Conservation (phyloP, 1,140 invertebrate genomes). For the Apocrypta bakeri region DNA sequence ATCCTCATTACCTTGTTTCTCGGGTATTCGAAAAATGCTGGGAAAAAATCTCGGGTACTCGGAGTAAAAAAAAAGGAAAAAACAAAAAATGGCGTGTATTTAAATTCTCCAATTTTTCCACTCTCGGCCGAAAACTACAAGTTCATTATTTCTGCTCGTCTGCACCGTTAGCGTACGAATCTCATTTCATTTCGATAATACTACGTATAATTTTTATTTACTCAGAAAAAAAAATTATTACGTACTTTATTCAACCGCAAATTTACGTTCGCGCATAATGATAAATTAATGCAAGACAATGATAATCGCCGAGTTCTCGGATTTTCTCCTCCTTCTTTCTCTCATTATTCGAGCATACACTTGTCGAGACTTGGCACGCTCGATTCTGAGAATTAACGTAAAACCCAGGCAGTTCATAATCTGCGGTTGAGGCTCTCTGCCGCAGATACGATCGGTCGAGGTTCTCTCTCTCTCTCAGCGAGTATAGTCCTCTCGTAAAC, state of each 20-base stretch:
- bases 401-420: constrained; percentile 71
- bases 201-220: not conserved
- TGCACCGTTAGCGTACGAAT: not conserved
- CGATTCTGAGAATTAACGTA: constrained; percentile 72
- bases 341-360: not conserved
- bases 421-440: constrained; percentile 64
- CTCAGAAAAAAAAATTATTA: not conserved
- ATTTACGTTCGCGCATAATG: not conserved
- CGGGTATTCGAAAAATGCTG: constrained; percentile 38
- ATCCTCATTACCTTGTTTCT: constrained; percentile 7
- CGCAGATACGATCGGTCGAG: constrained; percentile 69
- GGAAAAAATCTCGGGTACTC: constrained; percentile 42
- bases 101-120: not conserved
- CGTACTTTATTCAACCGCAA: not conserved
- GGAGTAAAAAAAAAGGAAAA: not conserved
- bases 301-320: constrained; percentile 9
- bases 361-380: constrained; percentile 22
- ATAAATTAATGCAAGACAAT: constrained; percentile 30
- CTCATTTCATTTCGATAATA: not conserved
- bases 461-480: constrained; percentile 48
- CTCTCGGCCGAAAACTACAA: not conserved
- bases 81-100: not conserved
- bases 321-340: not conserved
- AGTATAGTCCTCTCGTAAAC: constrained; percentile 45
- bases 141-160: not conserved